Conservation (phyloP, 2,888 invertebrate genomes). For the Prosapia bicincta region DNA sequence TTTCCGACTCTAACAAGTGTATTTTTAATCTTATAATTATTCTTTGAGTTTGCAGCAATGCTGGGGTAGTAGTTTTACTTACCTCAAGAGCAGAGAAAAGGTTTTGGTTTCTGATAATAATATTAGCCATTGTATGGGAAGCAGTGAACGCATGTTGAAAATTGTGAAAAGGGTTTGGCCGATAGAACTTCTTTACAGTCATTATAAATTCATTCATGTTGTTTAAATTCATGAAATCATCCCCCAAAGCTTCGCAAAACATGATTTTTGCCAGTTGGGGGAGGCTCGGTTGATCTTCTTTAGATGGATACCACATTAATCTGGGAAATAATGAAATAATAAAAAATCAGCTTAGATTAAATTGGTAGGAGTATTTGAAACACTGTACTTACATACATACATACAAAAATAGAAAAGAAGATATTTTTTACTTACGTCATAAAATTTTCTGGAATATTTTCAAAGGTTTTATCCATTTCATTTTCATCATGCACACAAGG, state of each 20-base stretch:
- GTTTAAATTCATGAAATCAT: constrained; percentile 21
- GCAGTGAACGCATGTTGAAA: constrained; percentile 61
- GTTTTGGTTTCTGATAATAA: constrained; percentile 50
- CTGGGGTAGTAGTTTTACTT: too few relatives aligned
- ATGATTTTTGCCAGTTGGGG: background rate
- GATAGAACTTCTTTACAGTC: constrained; percentile 50
- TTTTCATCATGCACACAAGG: background rate
- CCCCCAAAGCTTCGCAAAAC: constrained; percentile 20
- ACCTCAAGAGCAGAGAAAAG: constrained; percentile 51
- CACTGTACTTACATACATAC: too few relatives aligned
- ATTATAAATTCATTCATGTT: constrained; percentile 47
- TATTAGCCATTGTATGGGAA: constrained; percentile 58
- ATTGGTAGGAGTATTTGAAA: too few relatives aligned
- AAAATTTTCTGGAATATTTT: background rate
- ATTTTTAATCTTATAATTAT: too few relatives aligned
- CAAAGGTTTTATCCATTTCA: background rate
- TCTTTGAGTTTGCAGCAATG: too few relatives aligned
- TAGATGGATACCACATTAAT: constrained; percentile 11
- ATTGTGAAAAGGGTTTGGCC: constrained; percentile 59
- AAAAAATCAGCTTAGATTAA: too few relatives aligned
- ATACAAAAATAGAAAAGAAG: too few relatives aligned
- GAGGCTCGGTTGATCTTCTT: background rate
- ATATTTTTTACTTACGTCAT: too few relatives aligned
- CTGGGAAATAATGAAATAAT: too few relatives aligned
- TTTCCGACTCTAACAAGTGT: too few relatives aligned